A percentile compares a stretch with the other conserved stretches of the same genome.
These are phyloP conservation scores for Mustela lutreola DNA, from an alignment of 2,113 vertebrate genomes.

Conservation along the genomic window DNA sequence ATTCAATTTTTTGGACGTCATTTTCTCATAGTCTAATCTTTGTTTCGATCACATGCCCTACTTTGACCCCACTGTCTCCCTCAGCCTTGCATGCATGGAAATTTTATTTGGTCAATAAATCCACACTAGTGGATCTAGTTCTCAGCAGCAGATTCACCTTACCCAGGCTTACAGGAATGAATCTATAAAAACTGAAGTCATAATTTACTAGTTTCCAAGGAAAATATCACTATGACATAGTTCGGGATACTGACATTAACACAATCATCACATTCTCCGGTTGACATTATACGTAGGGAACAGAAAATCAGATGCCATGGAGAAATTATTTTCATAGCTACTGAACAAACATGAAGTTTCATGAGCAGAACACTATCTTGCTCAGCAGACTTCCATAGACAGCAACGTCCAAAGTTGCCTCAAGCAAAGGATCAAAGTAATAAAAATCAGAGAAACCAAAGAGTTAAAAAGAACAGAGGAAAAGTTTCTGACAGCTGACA, in stretches of 20 bases:
- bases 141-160: background rate
- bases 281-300: background rate
- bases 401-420: background rate
- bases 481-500: background rate
- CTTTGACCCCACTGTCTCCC: background rate
- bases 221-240: background rate
- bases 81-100: background rate
- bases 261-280: background rate
- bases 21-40: conserved; percentile 30
- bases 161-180: background rate
- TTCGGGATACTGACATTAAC: background rate
- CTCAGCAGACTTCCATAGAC: background rate
- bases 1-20: conserved; percentile 51
- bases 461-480: background rate
- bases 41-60: background rate
- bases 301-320: background rate
- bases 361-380: background rate
- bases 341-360: background rate
- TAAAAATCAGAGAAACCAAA: background rate
- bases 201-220: conserved; percentile 43
- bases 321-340: background rate
- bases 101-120: background rate
- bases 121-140: background rate
- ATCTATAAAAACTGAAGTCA: background rate
- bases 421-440: background rate